Conservation (phyloP, 2,888 invertebrate genomes). For the Pyralis farinalis region DNA sequence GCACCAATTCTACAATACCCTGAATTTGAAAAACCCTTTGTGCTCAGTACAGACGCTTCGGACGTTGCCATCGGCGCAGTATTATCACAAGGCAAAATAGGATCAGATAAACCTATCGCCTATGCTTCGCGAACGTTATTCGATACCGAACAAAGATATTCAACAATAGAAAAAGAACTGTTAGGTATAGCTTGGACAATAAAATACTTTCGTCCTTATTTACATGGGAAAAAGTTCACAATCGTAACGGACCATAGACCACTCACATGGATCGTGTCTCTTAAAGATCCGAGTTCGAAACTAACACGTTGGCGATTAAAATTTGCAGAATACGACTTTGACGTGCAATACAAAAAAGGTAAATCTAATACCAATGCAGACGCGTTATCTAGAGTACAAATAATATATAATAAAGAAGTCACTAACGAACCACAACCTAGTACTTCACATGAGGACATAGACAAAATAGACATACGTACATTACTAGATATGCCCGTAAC, state of each 20-base stretch:
- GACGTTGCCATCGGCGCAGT: constrained; percentile 10
- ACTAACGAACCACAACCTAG: no score
- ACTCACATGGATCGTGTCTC: constrained; percentile 35
- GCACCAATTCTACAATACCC: constrained; percentile 12
- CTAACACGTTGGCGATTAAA: constrained; percentile 38
- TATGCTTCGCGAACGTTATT: constrained; percentile 27
- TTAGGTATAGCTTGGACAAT: constrained; percentile 38
- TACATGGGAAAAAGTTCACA: constrained; percentile 38
- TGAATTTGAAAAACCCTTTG: constrained; percentile 16
- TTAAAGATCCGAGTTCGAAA: constrained; percentile 44
- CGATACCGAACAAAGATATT: constrained; percentile 24
- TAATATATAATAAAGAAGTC: no score
- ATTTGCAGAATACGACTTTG: constrained; percentile 26
- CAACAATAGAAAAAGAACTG: constrained; percentile 40
- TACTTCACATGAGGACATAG: no score
- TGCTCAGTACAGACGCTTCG: constrained; percentile 18
- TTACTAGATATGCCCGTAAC: no score
- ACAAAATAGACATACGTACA: no score
- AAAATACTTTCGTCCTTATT: constrained; percentile 39
- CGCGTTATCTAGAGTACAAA: no score
- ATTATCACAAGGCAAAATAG: constrained; percentile 26
- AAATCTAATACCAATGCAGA: constrained; percentile 23
- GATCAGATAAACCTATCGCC: constrained; percentile 25
- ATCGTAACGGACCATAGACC: constrained; percentile 49
- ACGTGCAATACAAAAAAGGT: constrained; percentile 25